These are phyloP conservation scores for Prunella himalayana DNA, from an alignment of 2,113 vertebrate species.

Conservation along the genomic window DNA sequence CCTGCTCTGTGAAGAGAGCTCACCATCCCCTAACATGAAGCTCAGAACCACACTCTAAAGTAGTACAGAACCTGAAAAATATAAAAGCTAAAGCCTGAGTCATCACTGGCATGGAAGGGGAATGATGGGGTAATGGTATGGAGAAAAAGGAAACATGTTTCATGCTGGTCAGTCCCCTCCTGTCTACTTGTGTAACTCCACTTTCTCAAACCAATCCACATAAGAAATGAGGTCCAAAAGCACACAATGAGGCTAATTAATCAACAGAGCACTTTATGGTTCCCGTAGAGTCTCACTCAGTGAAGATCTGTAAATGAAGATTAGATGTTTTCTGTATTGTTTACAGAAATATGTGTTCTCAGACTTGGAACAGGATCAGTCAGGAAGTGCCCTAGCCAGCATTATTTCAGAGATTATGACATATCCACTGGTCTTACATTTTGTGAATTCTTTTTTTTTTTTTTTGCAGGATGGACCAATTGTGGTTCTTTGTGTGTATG, in stretches of 20 bases:
- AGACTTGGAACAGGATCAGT: not conserved
- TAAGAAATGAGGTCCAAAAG: not conserved
- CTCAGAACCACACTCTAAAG: not conserved
- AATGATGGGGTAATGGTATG: accelerated
- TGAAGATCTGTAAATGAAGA: not conserved
- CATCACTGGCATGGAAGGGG: not conserved
- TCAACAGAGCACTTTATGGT: not conserved
- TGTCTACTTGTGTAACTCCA: not conserved
- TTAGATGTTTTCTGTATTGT: not conserved
- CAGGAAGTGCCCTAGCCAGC: not conserved
- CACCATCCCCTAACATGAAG: no score
- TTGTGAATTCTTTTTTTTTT: not conserved
- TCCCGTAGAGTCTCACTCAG: not conserved
- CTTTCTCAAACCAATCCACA: not conserved
- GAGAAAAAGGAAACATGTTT: not conserved
- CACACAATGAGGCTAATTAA: not conserved
- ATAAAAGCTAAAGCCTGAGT: not conserved
- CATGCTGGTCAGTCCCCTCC: not conserved
- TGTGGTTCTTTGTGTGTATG: not conserved
- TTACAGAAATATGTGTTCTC: not conserved
- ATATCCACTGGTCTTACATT: accelerated
- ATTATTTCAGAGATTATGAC: not conserved
- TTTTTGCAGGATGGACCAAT: not conserved
- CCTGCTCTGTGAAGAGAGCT: not conserved
- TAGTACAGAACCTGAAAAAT: not conserved